Conservation (phyloP, 2,113 vertebrate species). For the Myxocyprinus asiaticus region DNA sequence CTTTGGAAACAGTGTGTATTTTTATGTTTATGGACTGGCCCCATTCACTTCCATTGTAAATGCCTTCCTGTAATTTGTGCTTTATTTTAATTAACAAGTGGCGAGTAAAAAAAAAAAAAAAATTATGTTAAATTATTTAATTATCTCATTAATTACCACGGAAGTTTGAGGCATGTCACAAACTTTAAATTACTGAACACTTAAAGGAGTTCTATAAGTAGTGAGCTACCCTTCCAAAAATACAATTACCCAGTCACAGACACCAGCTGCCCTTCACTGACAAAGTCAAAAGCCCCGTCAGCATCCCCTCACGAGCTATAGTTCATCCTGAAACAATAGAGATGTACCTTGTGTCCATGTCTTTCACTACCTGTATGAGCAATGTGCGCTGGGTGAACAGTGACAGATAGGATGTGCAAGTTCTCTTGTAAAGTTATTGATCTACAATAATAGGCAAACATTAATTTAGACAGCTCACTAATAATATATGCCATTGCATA, state of each 20-base stretch:
- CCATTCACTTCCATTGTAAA: too few species aligned
- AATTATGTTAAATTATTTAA: too few species aligned
- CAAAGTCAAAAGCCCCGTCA: slow-evolving; percentile 9
- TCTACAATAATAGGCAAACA: not conserved
- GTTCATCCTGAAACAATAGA: not conserved
- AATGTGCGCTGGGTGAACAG: too few species aligned
- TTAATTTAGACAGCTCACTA: not conserved
- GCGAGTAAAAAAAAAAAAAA: too few species aligned
- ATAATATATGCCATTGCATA: not conserved
- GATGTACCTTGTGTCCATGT: not conserved
- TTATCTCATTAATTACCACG: too few species aligned
- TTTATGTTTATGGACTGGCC: too few species aligned
- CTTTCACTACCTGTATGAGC: not conserved
- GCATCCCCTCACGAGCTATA: not conserved
- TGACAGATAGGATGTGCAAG: too few species aligned
- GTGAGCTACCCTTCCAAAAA: not conserved
- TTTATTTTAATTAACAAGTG: too few species aligned
- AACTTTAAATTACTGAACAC: not conserved
- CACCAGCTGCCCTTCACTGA: not conserved
- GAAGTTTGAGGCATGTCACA: too few species aligned
- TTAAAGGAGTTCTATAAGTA: not conserved
- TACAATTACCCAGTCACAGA: slow-evolving; percentile 8
- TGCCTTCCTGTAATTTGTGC: too few species aligned
- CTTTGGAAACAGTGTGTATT: too few species aligned
- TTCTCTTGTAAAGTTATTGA: not conserved